A percentile compares a stretch with the other conserved stretches of the same genome.
Conservation (phyloP, 2,113 vertebrate genomes). For the Rana temporaria region DNA sequence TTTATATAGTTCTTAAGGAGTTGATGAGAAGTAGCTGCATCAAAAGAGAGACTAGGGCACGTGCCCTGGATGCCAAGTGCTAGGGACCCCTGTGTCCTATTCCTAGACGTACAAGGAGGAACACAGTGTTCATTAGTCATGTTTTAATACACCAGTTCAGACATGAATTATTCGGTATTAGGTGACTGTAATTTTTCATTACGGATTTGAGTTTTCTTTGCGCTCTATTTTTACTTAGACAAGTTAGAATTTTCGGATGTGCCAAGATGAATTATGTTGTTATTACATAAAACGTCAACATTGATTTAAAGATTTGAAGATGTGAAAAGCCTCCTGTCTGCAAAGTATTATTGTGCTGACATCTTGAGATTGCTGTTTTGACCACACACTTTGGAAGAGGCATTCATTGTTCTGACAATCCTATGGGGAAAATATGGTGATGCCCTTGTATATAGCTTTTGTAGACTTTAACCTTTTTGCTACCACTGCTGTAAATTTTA, state of each 20-base stretch:
- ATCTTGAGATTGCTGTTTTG: constrained; percentile 53
- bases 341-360: constrained; percentile 31
- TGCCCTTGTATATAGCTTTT: no score
- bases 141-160: no score
- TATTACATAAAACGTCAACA: constrained; percentile 34
- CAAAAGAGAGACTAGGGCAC: neutral
- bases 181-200: no score
- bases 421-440: neutral
- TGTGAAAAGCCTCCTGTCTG: constrained; percentile 40
- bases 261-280: constrained; percentile 24
- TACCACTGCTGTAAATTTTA: no score
- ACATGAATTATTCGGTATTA: no score
- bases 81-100: neutral
- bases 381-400: constrained; percentile 20
- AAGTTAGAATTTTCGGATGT: constrained; percentile 3
- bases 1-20: no score
- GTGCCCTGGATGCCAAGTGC: no score
- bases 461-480: no score
- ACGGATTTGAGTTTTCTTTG: neutral
- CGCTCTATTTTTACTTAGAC: neutral
- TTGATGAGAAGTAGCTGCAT: no score
- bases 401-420: constrained; percentile 20
- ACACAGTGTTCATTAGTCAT: neutral
- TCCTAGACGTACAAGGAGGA: neutral
- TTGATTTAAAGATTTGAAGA: constrained; percentile 38